Evolutionary conservation across 2,113 vertebrate genomes (phyloP).

Genomic region (Isurus oxyrinchus): DNA sequence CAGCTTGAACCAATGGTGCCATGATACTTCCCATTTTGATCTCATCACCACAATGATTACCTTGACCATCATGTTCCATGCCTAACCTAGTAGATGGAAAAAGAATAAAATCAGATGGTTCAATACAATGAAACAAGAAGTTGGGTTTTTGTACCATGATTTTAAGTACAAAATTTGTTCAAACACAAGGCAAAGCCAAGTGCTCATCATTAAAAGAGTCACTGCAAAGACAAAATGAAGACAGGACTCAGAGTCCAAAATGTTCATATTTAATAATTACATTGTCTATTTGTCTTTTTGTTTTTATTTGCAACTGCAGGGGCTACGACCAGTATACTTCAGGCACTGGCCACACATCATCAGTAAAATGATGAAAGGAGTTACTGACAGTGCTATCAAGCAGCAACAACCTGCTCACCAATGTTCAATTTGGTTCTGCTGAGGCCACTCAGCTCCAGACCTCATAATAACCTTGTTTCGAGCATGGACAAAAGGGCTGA

Average conservation of each 20-base stretch:
- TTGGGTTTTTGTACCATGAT: too few species aligned
- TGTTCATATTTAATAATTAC: not conserved
- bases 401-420: too few species aligned
- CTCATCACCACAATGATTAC: conserved; percentile 92
- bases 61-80: conserved; percentile 96
- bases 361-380: too few species aligned
- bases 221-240: not conserved
- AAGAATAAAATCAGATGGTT: conserved; percentile 7
- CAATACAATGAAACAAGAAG: not conserved
- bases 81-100: conserved; percentile 65
- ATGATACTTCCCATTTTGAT: conserved; percentile 97
- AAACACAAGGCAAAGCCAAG: not conserved
- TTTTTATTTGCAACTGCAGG: not conserved
- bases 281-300: not conserved
- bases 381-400: too few species aligned
- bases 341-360: not conserved
- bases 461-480: too few species aligned
- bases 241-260: not conserved
- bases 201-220: not conserved
- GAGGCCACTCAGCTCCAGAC: too few species aligned
- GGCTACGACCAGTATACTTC: not conserved
- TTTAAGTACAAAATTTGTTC: too few species aligned
- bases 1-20: conserved; percentile 92
- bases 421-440: too few species aligned
- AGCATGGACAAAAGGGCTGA: too few species aligned